Percentiles rank a stretch among this genome's conserved stretches.
phyloP scores from a whole-genome alignment of 2,888 invertebrate species.

The Bombylius major region DNA sequence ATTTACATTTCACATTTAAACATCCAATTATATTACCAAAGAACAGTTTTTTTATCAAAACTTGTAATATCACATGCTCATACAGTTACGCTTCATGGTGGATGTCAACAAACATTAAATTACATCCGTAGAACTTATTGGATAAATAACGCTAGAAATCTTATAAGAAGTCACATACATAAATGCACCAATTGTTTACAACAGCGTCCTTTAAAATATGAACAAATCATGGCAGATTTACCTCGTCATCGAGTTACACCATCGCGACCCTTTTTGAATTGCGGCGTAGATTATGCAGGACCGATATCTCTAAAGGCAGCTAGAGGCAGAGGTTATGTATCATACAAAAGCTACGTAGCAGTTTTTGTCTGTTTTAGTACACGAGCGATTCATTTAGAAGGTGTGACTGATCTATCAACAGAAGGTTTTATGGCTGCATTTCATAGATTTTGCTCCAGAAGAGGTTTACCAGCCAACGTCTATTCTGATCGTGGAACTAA shows the following conservation, averaged over 20 bases:
- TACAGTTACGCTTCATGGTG: slow-evolving; percentile 14
- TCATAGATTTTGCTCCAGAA: not conserved
- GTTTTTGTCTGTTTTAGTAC: not conserved
- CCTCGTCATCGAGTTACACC: not conserved
- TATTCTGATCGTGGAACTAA: not conserved
- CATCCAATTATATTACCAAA: no score
- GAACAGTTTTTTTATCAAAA: not conserved
- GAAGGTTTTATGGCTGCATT: not conserved
- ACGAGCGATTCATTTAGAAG: not conserved
- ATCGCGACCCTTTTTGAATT: not conserved
- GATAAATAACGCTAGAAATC: slow-evolving; percentile 12
- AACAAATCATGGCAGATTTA: no score
- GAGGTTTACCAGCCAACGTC: not conserved
- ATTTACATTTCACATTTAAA: no score
- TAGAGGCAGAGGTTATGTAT: not conserved
- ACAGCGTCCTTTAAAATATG: not conserved
- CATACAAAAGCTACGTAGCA: not conserved
- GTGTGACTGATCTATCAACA: not conserved
- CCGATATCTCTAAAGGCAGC: not conserved
- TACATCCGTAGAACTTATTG: slow-evolving; percentile 15
- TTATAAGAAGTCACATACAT: slow-evolving; percentile 1
- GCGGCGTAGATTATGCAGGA: not conserved
- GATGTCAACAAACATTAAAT: slow-evolving; percentile 11
- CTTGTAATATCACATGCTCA: slow-evolving; percentile 1
- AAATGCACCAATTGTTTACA: slow-evolving; percentile 11